Evolutionary conservation across 2,113 vertebrate species (phyloP), one percentile per base, ranked within the genome.

Genomic region (Entosphenus tridentatus): DNA sequence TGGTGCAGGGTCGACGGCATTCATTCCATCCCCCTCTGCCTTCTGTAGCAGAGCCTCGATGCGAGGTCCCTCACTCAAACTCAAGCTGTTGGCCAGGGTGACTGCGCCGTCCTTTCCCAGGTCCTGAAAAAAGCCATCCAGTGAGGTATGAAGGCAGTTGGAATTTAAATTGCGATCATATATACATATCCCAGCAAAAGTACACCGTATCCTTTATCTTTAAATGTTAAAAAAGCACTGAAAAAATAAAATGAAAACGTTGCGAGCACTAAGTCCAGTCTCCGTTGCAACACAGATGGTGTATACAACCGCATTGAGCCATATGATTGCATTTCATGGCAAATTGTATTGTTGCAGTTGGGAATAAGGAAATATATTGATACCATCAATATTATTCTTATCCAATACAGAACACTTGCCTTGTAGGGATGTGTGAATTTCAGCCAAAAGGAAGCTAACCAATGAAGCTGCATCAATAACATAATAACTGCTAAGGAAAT

Each of bases 21-120:
- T 73, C 70, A 73, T 76, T 54, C 72, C 71, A 69, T 75, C 67
- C 56, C 57, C 70, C 59, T 77, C 73, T 69, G 70, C 67, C 70
- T 76, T 71, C 1, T 70, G 68, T 68, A 79, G 76, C 67, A 80
- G 59, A 67, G 78, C 78, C 71, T 81, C 78, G 68, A 82, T 79
- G 77, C 81, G 80, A 67, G 77, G 79, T 68, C 75, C 76, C 55
- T 86, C 84, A 39, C 79, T 78, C 59, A 81, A 73, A 70, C 76
- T 83, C 69, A 88, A 70, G 69, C 79, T 86, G 72, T 85, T 86
- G 55, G 77, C 77, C 56, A 88, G 80, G 59, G 76, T 72, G 67
- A 88, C 76, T 14, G 78, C 80, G 71, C 77, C 75, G 68, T 80
- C 77, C 71, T 69, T 77, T 39, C 76, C 76, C 56, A 74, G 55